phyloP scores from a whole-genome alignment of 2,797 vertebrate genomes.

The Perodicticus potto region DNA sequence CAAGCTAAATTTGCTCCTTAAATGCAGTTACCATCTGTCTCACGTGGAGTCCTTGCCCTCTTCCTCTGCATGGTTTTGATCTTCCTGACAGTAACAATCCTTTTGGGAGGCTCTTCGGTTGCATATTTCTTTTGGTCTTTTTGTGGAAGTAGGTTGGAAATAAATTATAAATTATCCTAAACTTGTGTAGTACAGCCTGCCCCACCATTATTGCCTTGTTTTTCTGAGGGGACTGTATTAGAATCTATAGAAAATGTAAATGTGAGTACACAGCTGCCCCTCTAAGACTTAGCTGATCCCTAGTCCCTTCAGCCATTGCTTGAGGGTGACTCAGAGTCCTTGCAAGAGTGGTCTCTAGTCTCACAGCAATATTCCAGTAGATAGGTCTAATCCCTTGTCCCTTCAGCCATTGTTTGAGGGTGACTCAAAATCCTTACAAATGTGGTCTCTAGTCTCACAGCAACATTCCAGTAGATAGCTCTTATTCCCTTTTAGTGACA shows the following conservation, averaged over 20 bases:
- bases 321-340: neutral
- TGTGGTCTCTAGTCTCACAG: neutral
- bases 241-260: neutral
- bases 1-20: conserved; percentile 32
- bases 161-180: conserved; percentile 61
- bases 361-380: neutral
- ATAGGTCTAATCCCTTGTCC: neutral
- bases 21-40: neutral
- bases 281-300: neutral
- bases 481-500: conserved; percentile 3
- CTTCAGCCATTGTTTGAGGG: neutral
- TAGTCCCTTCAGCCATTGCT: neutral
- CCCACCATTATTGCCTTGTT: neutral
- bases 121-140: neutral
- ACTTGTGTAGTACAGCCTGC: neutral
- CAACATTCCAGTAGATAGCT: neutral
- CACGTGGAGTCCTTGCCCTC: neutral
- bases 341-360: neutral
- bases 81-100: conserved; percentile 25
- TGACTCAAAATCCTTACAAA: neutral
- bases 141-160: conserved; percentile 50
- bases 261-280: neutral
- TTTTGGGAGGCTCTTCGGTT: conserved; percentile 10
- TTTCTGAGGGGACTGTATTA: neutral
- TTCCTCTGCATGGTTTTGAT: conserved; percentile 4